Conservation (phyloP, 2,113 vertebrate species). For the Ophthalmolycus amberensis region DNA sequence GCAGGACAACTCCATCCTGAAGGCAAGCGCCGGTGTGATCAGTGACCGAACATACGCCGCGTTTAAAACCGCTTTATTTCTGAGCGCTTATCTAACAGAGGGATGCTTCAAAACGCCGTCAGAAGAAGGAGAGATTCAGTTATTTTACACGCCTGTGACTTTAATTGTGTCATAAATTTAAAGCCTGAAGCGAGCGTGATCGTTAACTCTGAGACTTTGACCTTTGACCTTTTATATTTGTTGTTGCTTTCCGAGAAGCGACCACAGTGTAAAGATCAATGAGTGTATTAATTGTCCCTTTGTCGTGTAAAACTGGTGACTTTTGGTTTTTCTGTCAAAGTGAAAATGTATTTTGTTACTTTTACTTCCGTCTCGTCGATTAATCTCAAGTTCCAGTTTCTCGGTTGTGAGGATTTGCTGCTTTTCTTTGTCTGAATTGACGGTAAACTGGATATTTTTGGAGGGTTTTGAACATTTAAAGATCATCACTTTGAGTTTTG, state of each 20-base stretch:
- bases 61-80: too few relatives aligned
- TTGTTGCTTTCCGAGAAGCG: background rate
- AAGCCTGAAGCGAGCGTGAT: background rate
- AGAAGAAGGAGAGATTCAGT: background rate
- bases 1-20: slow-evolving; percentile 99
- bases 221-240: slow-evolving; percentile 17
- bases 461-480: background rate
- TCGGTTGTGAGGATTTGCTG: background rate
- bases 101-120: background rate
- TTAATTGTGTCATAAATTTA: background rate
- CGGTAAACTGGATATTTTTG: background rate
- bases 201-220: slow-evolving; percentile 34
- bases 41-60: too few relatives aligned
- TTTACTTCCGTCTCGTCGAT: background rate
- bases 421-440: background rate
- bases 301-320: background rate
- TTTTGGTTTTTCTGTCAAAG: background rate
- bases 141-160: background rate
- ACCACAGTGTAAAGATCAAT: background rate
- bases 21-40: slow-evolving; percentile 79
- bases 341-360: background rate
- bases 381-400: too few relatives aligned
- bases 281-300: background rate
- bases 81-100: too few relatives aligned
- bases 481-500: too few relatives aligned